A percentile compares a stretch with the other conserved stretches of the same genome.
Evolutionary conservation across 2,113 vertebrate species (phyloP).

Genomic region (Chaetodon trifascialis): DNA sequence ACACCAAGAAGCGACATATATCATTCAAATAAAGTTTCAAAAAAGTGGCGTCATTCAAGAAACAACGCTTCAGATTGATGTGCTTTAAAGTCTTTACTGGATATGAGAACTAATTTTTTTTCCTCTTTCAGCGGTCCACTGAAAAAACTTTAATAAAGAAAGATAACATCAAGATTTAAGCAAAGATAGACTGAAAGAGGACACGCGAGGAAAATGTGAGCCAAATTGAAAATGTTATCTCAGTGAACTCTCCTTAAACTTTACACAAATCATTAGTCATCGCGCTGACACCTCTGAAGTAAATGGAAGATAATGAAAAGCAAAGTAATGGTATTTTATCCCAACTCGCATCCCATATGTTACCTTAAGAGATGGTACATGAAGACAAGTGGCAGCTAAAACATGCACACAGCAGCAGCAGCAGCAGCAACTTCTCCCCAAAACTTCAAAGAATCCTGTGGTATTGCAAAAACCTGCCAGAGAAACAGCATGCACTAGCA

Average conservation of each 20-base stretch:
- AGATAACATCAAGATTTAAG: conserved; percentile 15
- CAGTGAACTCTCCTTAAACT: conserved; percentile 6
- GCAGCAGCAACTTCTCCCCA: conserved; percentile 42
- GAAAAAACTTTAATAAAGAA: conserved; percentile 23
- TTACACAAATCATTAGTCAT: background rate
- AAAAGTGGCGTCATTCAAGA: background rate
- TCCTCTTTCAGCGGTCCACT: background rate
- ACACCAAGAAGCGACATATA: background rate
- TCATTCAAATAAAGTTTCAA: background rate
- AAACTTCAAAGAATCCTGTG: conserved; percentile 67
- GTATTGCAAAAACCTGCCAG: conserved; percentile 55
- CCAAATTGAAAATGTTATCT: conserved; percentile 14
- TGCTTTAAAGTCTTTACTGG: background rate
- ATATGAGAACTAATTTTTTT: background rate
- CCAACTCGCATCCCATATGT: conserved; percentile 18
- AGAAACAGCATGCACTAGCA: conserved; percentile 56
- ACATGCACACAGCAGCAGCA: conserved; percentile 30
- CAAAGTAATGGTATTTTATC: background rate
- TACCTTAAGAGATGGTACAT: conserved; percentile 63
- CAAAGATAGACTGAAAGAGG: conserved; percentile 8
- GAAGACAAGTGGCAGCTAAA: conserved; percentile 8
- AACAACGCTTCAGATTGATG: background rate
- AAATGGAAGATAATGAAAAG: conserved; percentile 30
- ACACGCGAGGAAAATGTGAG: background rate
- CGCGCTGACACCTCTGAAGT: background rate